Evolutionary conservation across 1,140 invertebrate genomes (phyloP).

Genomic region (Wiebesia pumilae): DNA sequence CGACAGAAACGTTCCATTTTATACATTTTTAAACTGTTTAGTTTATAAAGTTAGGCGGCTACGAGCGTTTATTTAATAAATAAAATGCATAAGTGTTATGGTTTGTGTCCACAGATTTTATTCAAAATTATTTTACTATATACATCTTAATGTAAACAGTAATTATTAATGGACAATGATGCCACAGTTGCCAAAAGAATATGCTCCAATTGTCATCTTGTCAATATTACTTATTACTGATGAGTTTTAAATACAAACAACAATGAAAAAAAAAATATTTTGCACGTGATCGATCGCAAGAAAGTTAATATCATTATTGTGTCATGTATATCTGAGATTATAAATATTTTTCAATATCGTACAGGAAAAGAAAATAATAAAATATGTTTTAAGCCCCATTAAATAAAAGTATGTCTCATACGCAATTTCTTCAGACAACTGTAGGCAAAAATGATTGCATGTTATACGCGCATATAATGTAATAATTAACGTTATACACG

Average conservation of each 20-base stretch:
- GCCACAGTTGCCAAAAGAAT: constrained; percentile 61
- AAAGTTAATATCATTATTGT: constrained; percentile 24
- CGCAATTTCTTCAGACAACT: constrained; percentile 62
- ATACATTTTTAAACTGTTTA: not conserved
- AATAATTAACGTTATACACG: constrained; percentile 54
- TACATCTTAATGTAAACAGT: constrained; percentile 67
- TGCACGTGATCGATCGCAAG: constrained; percentile 6
- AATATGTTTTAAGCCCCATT: not conserved
- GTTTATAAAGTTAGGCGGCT: not conserved
- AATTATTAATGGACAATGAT: constrained; percentile 66
- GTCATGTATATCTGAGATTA: constrained; percentile 23
- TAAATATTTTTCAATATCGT: not conserved
- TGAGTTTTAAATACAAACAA: constrained; percentile 14
- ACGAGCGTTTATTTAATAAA: not conserved
- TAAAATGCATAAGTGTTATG: constrained; percentile 31
- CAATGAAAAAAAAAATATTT: constrained; percentile 29
- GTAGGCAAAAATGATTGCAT: constrained; percentile 60
- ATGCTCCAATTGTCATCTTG: constrained; percentile 30
- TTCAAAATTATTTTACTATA: constrained; percentile 61
- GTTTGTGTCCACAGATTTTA: constrained; percentile 56
- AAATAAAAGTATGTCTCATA: constrained; percentile 52
- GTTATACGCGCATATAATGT: constrained; percentile 59
- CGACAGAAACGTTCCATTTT: not conserved
- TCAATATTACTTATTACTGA: constrained; percentile 16
- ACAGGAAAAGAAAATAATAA: constrained; percentile 5